Evolutionary conservation across 2,113 vertebrate genomes (phyloP).

Genomic region (Chitala chitala): DNA sequence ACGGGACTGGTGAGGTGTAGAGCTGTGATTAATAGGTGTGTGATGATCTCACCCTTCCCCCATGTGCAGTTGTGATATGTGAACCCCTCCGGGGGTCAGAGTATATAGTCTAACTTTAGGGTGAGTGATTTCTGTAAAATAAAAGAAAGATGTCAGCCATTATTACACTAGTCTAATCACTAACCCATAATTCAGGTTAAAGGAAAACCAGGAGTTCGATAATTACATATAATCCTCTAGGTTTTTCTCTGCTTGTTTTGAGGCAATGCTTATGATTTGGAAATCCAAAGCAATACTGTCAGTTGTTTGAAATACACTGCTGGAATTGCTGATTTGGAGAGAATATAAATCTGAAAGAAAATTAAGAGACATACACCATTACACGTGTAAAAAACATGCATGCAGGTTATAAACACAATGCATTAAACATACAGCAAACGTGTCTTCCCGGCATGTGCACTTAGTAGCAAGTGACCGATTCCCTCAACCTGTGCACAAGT

Average conservation of each 20-base stretch:
- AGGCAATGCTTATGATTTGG: background rate
- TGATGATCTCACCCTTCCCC: too few species aligned
- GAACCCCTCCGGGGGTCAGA: background rate
- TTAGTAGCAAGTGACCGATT: too few species aligned
- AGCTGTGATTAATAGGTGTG: background rate
- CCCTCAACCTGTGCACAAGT: too few species aligned
- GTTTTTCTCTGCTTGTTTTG: background rate
- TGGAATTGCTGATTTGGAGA: background rate
- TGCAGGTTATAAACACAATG: slow-evolving; percentile 6
- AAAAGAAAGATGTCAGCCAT: slow-evolving; percentile 5
- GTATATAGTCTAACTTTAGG: slow-evolving; percentile 1
- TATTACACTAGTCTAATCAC: slow-evolving; percentile 7
- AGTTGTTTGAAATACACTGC: background rate
- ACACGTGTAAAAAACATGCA: background rate
- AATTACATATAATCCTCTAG: slow-evolving; percentile 14
- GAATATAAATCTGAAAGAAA: background rate
- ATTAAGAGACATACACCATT: background rate
- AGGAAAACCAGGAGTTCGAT: slow-evolving; percentile 14
- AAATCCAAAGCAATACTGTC: background rate
- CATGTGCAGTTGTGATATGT: background rate
- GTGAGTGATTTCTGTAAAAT: slow-evolving; percentile 16
- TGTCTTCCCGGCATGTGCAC: too few species aligned
- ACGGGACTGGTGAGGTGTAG: background rate
- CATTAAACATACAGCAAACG: slow-evolving; percentile 5
- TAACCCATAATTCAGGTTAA: slow-evolving; percentile 16